phyloP scores from a whole-genome alignment of 2,888 invertebrate species.

The Aradus depressus region DNA sequence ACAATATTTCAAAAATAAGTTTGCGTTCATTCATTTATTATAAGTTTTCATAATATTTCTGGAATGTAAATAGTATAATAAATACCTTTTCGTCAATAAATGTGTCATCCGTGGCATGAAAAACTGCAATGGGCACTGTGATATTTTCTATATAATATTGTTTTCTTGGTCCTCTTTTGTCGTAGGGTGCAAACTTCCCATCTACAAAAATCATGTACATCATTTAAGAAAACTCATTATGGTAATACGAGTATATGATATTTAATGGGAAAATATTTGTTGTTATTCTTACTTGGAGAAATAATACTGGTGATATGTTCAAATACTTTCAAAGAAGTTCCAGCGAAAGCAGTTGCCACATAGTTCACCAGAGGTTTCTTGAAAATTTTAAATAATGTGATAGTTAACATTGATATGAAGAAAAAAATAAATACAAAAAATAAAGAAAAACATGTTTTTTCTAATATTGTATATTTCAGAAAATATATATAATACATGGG shows the following conservation, averaged over 20 bases:
- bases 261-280: neutral
- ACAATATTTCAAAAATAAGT: too few species aligned
- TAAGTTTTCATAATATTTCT: too few species aligned
- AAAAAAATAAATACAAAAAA: too few species aligned
- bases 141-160: neutral
- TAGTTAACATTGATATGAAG: too few species aligned
- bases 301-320: constrained; percentile 16
- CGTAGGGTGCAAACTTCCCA: constrained; percentile 5
- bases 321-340: constrained; percentile 22
- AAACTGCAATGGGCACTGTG: constrained; percentile 1
- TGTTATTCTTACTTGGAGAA: constrained; percentile 1
- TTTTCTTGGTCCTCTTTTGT: neutral
- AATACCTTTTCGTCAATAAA: constrained; percentile 8
- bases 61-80: too few species aligned
- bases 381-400: too few species aligned
- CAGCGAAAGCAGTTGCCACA: constrained; percentile 5
- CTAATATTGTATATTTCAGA: too few species aligned
- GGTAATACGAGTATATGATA: neutral
- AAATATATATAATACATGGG: too few species aligned
- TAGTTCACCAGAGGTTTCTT: constrained; percentile 11
- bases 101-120: constrained; percentile 2
- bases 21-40: too few species aligned
- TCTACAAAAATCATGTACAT: neutral
- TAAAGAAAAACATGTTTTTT: too few species aligned
- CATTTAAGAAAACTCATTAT: neutral